Evolutionary conservation across 2,113 vertebrate genomes (phyloP).

Genomic region (Lathamus discolor): DNA sequence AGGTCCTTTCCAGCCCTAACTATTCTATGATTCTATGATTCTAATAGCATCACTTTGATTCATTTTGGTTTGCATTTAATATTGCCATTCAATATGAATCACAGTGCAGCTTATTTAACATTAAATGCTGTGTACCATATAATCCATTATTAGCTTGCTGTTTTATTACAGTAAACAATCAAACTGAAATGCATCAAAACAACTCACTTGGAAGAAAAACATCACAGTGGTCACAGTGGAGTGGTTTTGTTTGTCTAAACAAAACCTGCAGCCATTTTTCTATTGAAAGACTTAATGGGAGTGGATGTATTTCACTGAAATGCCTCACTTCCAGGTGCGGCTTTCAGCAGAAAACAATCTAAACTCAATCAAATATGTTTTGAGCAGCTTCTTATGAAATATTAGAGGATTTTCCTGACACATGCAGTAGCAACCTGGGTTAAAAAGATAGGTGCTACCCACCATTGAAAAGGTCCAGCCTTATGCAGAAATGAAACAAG

Average conservation of each 20-base stretch:
- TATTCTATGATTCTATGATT: too few relatives aligned
- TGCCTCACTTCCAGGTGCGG: neutral
- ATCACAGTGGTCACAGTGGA: neutral
- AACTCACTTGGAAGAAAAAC: neutral
- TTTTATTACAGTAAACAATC: neutral
- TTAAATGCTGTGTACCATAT: neutral
- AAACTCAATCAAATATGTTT: neutral
- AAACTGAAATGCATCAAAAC: neutral
- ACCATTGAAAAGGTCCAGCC: neutral
- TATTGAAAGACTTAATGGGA: neutral
- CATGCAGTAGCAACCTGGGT: neutral
- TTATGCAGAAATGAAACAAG: neutral
- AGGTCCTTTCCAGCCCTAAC: too few relatives aligned
- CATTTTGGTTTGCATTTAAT: neutral
- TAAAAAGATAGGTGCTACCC: neutral
- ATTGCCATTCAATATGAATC: neutral
- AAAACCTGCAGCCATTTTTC: neutral
- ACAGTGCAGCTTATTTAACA: neutral
- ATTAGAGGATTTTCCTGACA: neutral
- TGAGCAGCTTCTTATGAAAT: neutral
- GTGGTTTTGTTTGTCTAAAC: neutral
- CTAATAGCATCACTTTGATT: neutral
- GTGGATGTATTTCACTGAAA: neutral
- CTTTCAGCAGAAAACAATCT: neutral
- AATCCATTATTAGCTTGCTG: neutral